These are phyloP conservation scores for Apis mellifera DNA, from an alignment of 1,140 invertebrate species.

Conservation along the genomic window Amel_HAv3.1 CM009931.2:17126501-17127000, in stretches of 20 bases:
- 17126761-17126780: not conserved
- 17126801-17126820: not conserved
- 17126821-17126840: not conserved
- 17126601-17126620: too few relatives aligned
- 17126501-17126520: too few relatives aligned
- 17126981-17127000: not conserved
- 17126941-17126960: not conserved
- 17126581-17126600: too few relatives aligned
- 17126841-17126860: slow-evolving; percentile 6
- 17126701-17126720: not conserved
- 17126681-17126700: not conserved
- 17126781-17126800: not conserved
- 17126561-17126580: too few relatives aligned
- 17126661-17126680: not conserved
- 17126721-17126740: not conserved
- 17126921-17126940: not conserved
- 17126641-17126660: not conserved
- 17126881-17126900: not conserved
- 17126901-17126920: too few relatives aligned
- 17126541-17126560: too few relatives aligned
- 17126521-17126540: too few relatives aligned
- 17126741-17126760: not conserved
- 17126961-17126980: not conserved
- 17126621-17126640: not conserved
- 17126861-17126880: not conserved